A percentile compares a stretch with the other conserved stretches of the same genome.
These are phyloP conservation scores for Arctopsyche grandis DNA, from an alignment of 1,140 invertebrate species.

Conservation along the genomic window DNA sequence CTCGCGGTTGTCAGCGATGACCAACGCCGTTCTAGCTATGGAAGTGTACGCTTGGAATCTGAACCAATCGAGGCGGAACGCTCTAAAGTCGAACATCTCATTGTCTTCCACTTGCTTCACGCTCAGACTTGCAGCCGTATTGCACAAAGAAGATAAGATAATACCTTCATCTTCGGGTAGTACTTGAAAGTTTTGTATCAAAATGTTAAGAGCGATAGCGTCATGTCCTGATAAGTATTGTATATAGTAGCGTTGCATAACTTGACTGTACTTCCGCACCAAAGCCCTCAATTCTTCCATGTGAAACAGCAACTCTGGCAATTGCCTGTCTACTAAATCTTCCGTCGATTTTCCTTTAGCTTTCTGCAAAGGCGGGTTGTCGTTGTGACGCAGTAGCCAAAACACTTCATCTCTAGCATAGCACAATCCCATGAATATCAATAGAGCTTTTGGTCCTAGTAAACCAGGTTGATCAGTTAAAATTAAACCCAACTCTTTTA, in stretches of 20 bases:
- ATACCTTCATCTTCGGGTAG: constrained; percentile 95
- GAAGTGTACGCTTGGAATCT: constrained; percentile 95
- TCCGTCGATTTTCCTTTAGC: constrained; percentile 86
- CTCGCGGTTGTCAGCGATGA: constrained; percentile 86
- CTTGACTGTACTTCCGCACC: constrained; percentile 94
- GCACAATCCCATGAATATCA: constrained; percentile 96
- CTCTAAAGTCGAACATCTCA: constrained; percentile 95
- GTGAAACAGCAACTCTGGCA: constrained; percentile 97
- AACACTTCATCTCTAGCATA: constrained; percentile 96
- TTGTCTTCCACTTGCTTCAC: constrained; percentile 98
- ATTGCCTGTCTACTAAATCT: constrained; percentile 91
- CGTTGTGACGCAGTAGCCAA: constrained; percentile 96
- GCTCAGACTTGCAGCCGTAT: constrained; percentile 85
- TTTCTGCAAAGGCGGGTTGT: constrained; percentile 90
- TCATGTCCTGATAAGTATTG: constrained; percentile 97
- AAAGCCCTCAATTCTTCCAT: constrained; percentile 96
- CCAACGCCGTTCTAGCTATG: constrained; percentile 82
- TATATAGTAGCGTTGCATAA: constrained; percentile 97
- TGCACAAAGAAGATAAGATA: constrained; percentile 93
- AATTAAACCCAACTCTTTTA: constrained; percentile 95
- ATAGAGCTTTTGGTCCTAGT: constrained; percentile 95
- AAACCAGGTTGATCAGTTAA: constrained; percentile 98
- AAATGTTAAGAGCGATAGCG: constrained; percentile 89
- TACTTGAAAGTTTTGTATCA: constrained; percentile 87
- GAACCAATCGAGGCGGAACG: constrained; percentile 96